Evolutionary conservation across 2,888 invertebrate genomes (phyloP).

Genomic region (Tetranychus piercei): DNA sequence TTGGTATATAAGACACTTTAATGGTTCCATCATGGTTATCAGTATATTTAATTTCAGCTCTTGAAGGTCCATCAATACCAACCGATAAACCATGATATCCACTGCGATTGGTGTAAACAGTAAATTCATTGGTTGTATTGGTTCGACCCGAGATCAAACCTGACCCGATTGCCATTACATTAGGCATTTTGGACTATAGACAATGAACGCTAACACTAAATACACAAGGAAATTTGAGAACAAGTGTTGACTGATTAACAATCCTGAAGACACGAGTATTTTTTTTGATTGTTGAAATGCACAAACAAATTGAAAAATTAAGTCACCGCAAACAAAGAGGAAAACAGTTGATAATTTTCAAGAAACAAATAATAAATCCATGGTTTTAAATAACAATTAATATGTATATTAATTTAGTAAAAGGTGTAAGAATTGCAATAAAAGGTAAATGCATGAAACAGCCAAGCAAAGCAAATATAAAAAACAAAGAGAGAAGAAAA

Average conservation of each 20-base stretch:
- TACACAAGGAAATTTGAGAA: background rate
- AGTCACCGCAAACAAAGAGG: background rate
- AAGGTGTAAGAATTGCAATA: too few relatives aligned
- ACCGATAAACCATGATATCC: constrained; percentile 12
- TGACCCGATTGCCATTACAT: constrained; percentile 12
- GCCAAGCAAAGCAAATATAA: too few relatives aligned
- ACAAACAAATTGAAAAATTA: background rate
- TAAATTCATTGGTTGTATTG: constrained; percentile 13
- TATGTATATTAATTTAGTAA: too few relatives aligned
- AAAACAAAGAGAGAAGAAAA: too few relatives aligned
- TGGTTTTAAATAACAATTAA: too few relatives aligned
- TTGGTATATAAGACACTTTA: constrained; percentile 2
- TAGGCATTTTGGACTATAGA: background rate
- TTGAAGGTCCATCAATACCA: constrained; percentile 12
- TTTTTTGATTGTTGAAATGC: background rate
- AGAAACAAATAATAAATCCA: too few relatives aligned
- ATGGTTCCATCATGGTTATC: constrained; percentile 14
- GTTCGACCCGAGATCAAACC: constrained; percentile 15
- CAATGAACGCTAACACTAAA: background rate
- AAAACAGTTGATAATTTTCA: too few relatives aligned
- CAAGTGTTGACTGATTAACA: background rate
- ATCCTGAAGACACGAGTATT: background rate
- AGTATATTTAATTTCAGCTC: constrained; percentile 10
- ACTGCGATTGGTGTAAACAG: constrained; percentile 12
- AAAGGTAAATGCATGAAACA: too few relatives aligned